These are phyloP conservation scores for Tragelaphus scriptus DNA, from an alignment of 2,113 vertebrate genomes.

Conservation along the genomic window DNA sequence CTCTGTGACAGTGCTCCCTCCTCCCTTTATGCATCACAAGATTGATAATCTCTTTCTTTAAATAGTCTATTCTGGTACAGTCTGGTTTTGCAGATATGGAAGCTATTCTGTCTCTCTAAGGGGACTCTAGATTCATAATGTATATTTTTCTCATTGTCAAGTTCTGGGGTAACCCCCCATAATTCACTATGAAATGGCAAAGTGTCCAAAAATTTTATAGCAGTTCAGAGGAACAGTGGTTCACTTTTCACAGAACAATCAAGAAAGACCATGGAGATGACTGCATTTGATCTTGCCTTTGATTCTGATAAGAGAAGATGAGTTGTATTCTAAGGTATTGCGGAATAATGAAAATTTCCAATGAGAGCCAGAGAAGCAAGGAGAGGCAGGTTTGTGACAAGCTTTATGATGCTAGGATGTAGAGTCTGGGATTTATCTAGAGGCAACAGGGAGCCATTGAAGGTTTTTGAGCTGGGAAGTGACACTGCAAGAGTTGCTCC, in stretches of 20 bases:
- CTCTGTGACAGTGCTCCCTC: background rate
- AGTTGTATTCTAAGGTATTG: background rate
- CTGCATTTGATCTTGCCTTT: background rate
- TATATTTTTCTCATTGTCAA: background rate
- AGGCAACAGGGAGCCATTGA: background rate
- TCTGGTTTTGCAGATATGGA: background rate
- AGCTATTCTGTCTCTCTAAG: background rate
- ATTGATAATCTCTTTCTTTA: background rate
- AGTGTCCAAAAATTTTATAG: background rate
- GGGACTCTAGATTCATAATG: background rate
- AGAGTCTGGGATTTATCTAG: background rate
- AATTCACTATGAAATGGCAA: background rate
- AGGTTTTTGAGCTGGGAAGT: background rate
- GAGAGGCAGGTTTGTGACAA: background rate
- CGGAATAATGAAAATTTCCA: background rate
- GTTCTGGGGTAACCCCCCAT: background rate
- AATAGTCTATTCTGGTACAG: background rate
- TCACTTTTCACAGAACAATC: background rate
- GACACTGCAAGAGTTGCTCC: background rate
- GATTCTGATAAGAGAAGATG: conserved; percentile 8
- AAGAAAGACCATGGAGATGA: background rate
- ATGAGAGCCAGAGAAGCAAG: background rate
- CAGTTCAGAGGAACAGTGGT: background rate
- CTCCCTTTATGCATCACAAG: background rate
- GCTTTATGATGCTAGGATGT: background rate